Evolutionary conservation across 2,113 vertebrate genomes (phyloP), one percentile per base, ranked within the genome.

Genomic region (Chauna torquata): DNA sequence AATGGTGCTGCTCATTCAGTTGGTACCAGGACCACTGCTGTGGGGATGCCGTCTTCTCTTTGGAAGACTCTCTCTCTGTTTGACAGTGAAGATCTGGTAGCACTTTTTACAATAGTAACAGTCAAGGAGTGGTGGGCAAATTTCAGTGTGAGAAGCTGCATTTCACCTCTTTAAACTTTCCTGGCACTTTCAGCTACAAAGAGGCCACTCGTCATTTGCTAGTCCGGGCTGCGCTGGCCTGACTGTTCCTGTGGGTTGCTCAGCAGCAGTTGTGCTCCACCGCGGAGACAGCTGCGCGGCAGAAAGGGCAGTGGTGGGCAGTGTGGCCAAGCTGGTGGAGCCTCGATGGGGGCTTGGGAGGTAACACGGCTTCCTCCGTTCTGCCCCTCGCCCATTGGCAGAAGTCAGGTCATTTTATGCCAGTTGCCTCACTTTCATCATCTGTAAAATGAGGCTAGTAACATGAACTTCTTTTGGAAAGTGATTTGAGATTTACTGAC

Each of bases 401-500:
- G 74, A 55, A 84, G 52, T 52, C 88, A 44, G 72, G 52, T 75
- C 34, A 42, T 84, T 94, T 94, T 82, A 36, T 76, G 49, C 65
- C 88, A 90, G 74, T 87, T 94, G 81, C 92, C 83, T 94, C 83
- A 45, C 83, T 92, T 94, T 91, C 91, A 68, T 92, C 74, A 59
- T 79, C 77, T 87, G 89, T 96, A 91, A 95, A 97, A 92, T 50
- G 62, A 92, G 75, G 91, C 77, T 65, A 82, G 90, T 97, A 95
- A 95, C 34, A 87, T 28, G 45, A 91, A 97, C 81, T 96, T 91
- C 82, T 89, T 96, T 86, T 94, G 84, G 81, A 91, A 94, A 94
- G 81, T 10, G 83, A 69, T 97, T 87, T 87, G 89, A 94, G 82
- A 92, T 92, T 93, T 74, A 92, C 90, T 86, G 76, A 92, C 81